phyloP scores from a whole-genome alignment of 2,888 invertebrate species.

The Volucella inanis region DNA sequence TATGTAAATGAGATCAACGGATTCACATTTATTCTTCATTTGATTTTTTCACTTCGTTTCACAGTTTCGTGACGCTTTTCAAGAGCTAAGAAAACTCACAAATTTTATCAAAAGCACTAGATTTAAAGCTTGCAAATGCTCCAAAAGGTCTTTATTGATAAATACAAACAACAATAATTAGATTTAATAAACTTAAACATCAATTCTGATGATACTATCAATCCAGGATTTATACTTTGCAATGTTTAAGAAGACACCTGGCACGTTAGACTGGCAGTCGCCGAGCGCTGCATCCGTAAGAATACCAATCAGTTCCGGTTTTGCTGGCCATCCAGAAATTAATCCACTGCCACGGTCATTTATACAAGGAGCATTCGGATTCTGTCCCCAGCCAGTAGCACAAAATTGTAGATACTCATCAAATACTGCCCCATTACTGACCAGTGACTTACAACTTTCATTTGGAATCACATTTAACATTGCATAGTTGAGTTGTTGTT shows the following conservation, averaged over 20 bases:
- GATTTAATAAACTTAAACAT: too few species aligned
- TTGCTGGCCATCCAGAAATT: conserved; percentile 55
- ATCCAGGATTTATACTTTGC: conserved; percentile 63
- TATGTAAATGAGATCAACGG: too few species aligned
- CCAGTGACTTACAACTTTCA: too few species aligned
- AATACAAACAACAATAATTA: too few species aligned
- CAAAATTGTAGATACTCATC: conserved; percentile 68
- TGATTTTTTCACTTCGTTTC: too few species aligned
- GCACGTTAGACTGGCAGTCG: conserved; percentile 5
- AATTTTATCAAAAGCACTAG: too few species aligned
- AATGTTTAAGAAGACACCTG: conserved; percentile 19
- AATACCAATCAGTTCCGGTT: conserved; percentile 55
- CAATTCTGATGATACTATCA: conserved; percentile 19
- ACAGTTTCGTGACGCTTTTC: too few species aligned
- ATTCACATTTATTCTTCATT: too few species aligned
- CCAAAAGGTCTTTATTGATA: too few species aligned
- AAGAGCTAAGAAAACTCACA: too few species aligned
- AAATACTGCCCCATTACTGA: background rate
- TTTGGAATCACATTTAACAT: conserved; percentile 43
- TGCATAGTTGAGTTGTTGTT: conserved; percentile 17
- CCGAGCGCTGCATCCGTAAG: conserved; percentile 11
- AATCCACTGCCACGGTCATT: conserved; percentile 60
- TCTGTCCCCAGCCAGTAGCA: conserved; percentile 46
- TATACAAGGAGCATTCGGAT: conserved; percentile 35
- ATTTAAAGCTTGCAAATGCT: too few species aligned